Evolutionary conservation across 64 coral and sea anemone genomes (phyloP), one percentile per base, ranked within the genome.

Genomic region (Stichodactyla mertensii): DNA sequence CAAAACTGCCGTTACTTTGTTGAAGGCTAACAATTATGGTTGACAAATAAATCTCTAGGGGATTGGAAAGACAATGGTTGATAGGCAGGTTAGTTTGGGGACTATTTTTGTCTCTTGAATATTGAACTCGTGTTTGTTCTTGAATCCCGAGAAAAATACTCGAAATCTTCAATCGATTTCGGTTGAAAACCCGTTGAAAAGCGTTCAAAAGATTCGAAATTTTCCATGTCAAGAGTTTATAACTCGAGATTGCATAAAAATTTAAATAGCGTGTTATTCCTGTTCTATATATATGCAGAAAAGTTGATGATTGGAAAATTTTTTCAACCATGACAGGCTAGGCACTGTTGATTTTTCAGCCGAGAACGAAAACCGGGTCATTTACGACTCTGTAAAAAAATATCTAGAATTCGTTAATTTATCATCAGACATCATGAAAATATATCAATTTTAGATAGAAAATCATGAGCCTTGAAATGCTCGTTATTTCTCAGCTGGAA

Each of bases 1-100:
- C 27, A 79, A 79, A 51, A 53, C 51, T 55, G 45, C 52, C 78
- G 78, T 81, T 81, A 81, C 53, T 81, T 81, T 81, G 69, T 74
- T 74, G 24, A 11, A 74, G 23, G 7, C 23, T 7, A 74, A 14
- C 69, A 74, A 74, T 74, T 74, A 74, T 1, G 23, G 23, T 23
- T 31, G 24, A 74, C 69, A 74, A 74, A 74, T 31, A 74, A 74
- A 74, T 74, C 69, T 31, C 24, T 74, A 74, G 69, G 69, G 69
- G 3, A 74, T 74, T 74, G 4, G 69, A 9, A 74, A 74, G 69
- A 74, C 69, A 74, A 74, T 74, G 69, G 69, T 74, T 74, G 24
- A 74, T 31, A 74, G 7, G 24, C 69, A 74, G 27, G 69, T 23
- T 10, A 31, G 69, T 74, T 45, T 74, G 69, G 69, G 69, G 24